Evolutionary conservation across 2,888 invertebrate species (phyloP).

Genomic region (Acleris holmiana): DNA sequence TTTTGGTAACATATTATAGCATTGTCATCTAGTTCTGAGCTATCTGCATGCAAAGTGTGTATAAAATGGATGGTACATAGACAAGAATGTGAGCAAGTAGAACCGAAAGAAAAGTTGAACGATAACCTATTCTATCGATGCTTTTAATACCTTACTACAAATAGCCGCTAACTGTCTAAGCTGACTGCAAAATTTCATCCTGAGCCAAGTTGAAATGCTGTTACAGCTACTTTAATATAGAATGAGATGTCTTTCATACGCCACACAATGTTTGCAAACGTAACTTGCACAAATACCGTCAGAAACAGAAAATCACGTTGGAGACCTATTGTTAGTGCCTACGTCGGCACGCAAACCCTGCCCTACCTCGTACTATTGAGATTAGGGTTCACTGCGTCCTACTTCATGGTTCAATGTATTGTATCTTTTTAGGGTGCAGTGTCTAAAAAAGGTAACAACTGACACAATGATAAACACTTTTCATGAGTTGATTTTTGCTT

Average conservation of each 20-base stretch:
- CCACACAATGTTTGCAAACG: slow-evolving; percentile 22
- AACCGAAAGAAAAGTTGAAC: too few species aligned
- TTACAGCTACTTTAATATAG: slow-evolving; percentile 12
- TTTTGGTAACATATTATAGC: too few species aligned
- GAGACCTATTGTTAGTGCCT: slow-evolving; percentile 28
- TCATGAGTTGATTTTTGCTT: too few species aligned
- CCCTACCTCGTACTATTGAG: slow-evolving; percentile 1
- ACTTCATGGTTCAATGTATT: neutral
- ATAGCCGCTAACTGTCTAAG: neutral
- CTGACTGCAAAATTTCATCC: neutral
- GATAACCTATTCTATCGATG: too few species aligned
- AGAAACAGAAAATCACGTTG: slow-evolving; percentile 35
- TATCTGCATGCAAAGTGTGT: too few species aligned
- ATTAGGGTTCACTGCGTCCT: neutral
- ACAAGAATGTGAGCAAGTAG: too few species aligned
- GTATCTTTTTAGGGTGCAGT: too few species aligned
- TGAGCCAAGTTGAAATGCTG: neutral
- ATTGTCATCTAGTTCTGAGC: too few species aligned
- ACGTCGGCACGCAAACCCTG: neutral
- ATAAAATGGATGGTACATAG: too few species aligned
- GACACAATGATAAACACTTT: too few species aligned
- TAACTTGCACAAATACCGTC: slow-evolving; percentile 26
- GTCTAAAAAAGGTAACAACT: too few species aligned
- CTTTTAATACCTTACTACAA: too few species aligned
- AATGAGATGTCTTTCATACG: slow-evolving; percentile 27